Percentiles rank a stretch among this genome's conserved stretches.
phyloP scores from a whole-genome alignment of 2,113 vertebrate species.

The Telmatochromis sp. region DNA sequence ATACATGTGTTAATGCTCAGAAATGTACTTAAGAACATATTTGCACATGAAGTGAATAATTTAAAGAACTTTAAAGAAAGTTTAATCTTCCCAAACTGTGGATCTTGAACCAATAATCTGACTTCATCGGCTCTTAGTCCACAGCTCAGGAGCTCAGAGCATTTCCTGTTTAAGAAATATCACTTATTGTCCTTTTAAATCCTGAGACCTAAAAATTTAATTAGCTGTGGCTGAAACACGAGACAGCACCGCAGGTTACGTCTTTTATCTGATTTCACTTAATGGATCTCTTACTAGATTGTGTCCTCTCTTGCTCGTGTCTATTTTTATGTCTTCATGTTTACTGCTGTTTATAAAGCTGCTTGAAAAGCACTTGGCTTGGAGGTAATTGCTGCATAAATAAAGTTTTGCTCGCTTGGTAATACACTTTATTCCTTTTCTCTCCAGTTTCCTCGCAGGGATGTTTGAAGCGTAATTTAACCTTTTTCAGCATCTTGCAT shows the following conservation, averaged over 20 bases:
- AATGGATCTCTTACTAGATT: neutral
- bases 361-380: neutral
- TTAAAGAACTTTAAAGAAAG: neutral
- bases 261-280: constrained; percentile 13
- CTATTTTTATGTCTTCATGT: constrained; percentile 9
- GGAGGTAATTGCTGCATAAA: neutral
- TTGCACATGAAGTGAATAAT: neutral
- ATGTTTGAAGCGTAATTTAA: neutral
- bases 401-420: neutral
- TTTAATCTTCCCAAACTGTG: neutral
- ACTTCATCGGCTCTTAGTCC: neutral
- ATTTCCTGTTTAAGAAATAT: neutral
- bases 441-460: neutral
- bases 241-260: neutral
- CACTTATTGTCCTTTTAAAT: neutral
- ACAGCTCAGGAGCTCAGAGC: neutral
- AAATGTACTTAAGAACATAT: neutral
- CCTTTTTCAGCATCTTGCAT: neutral
- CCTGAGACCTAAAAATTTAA: neutral
- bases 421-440: neutral
- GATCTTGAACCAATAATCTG: neutral
- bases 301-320: neutral
- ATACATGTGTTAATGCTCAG: neutral
- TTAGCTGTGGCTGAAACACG: neutral
- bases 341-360: constrained; percentile 1